phyloP scores from a whole-genome alignment of 2,113 vertebrate genomes.

The Brachionichthys hirsutus region DNA sequence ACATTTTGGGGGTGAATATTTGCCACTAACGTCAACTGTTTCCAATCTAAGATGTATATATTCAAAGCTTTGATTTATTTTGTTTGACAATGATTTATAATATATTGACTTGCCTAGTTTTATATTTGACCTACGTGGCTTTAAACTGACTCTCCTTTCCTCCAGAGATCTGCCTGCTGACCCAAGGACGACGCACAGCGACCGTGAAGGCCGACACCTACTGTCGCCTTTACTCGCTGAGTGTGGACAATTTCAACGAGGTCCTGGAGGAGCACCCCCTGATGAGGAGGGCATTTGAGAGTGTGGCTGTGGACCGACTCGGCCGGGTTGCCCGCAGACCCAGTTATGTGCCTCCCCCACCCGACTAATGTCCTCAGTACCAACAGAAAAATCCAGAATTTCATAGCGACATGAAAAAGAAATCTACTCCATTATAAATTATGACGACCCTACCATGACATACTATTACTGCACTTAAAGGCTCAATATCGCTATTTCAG shows the following conservation, averaged over 20 bases:
- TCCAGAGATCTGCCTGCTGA: slow-evolving; percentile 80
- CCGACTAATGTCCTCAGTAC: slow-evolving; percentile 20
- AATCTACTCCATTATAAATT: background rate
- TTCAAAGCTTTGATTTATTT: too few relatives aligned
- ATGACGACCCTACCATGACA: background rate
- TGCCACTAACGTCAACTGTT: background rate
- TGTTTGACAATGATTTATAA: too few relatives aligned
- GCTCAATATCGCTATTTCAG: slow-evolving; percentile 16
- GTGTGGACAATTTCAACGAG: slow-evolving; percentile 79
- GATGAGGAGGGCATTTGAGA: slow-evolving; percentile 80
- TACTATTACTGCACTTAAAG: slow-evolving; percentile 14
- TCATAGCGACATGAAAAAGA: background rate
- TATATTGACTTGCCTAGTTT: too few relatives aligned
- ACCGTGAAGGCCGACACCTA: slow-evolving; percentile 76
- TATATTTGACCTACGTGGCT: background rate
- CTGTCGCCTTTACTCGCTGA: slow-evolving; percentile 81
- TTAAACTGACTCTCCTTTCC: slow-evolving; percentile 1
- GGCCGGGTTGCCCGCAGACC: slow-evolving; percentile 55
- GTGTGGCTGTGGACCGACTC: slow-evolving; percentile 73
- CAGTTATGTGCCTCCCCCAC: slow-evolving; percentile 34
- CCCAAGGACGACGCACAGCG: slow-evolving; percentile 77
- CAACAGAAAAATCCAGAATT: slow-evolving; percentile 3
- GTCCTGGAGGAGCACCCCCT: slow-evolving; percentile 81
- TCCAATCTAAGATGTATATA: too few relatives aligned
- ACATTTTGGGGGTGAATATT: slow-evolving; percentile 91